A percentile compares a stretch with the other conserved stretches of the same genome.
phyloP scores from a whole-genome alignment of 2,888 invertebrate genomes.

The Notodonta dromedarius region DNA sequence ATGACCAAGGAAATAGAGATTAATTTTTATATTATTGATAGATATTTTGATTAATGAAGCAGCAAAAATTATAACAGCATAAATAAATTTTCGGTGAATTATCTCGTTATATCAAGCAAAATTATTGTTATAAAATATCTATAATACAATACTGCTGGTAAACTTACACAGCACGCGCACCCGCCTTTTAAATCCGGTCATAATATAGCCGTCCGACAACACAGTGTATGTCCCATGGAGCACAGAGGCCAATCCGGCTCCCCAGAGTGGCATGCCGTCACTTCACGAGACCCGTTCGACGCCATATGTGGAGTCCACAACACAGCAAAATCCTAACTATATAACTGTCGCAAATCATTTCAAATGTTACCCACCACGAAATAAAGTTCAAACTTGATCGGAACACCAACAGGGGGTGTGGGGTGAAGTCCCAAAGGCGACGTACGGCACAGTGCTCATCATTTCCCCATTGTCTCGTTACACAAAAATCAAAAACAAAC shows the following conservation, averaged over 20 bases:
- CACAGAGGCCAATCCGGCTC: constrained; percentile 75
- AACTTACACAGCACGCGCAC: constrained; percentile 20
- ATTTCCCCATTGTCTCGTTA: constrained; percentile 85
- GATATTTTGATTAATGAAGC: no score
- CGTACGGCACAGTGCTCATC: constrained; percentile 79
- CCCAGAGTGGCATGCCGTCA: constrained; percentile 79
- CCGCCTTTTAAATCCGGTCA: constrained; percentile 52
- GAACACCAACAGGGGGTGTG: constrained; percentile 49
- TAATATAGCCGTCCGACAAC: constrained; percentile 61
- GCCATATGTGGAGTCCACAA: constrained; percentile 72
- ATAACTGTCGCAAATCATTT: constrained; percentile 42
- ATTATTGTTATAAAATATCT: no score
- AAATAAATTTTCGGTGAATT: no score
- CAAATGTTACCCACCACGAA: constrained; percentile 47
- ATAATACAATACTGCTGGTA: no score
- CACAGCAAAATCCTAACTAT: constrained; percentile 56
- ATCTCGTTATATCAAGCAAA: no score
- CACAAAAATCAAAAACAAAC: constrained; percentile 85
- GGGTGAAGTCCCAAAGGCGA: constrained; percentile 81
- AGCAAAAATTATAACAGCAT: no score
- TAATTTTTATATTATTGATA: no score
- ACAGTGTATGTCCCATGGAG: constrained; percentile 66
- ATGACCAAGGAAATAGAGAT: no score
- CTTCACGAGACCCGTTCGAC: constrained; percentile 79
- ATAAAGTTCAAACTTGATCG: constrained; percentile 60